Evolutionary conservation across 2,113 vertebrate species (phyloP).

Genomic region (Cnemophilus loriae): DNA sequence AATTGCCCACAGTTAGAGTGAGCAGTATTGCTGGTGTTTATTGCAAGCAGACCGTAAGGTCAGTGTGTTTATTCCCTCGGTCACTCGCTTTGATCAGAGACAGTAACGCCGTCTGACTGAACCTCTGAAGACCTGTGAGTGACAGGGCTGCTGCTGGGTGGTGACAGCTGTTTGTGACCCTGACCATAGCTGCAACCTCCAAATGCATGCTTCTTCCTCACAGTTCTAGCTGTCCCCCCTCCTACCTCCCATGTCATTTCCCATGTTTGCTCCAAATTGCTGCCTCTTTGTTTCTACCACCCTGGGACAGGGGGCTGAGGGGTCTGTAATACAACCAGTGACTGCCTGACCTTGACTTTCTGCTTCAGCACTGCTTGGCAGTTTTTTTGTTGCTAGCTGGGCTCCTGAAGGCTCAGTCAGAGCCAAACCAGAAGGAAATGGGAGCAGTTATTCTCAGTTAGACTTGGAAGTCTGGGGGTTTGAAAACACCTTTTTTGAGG

Average conservation of each 20-base stretch:
- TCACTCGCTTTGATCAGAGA: not conserved
- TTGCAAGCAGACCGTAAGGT: not conserved
- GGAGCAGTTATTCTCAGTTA: not conserved
- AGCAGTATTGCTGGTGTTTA: not conserved
- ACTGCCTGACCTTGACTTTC: not conserved
- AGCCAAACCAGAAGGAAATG: not conserved
- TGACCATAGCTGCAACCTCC: not conserved
- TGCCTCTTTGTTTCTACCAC: not conserved
- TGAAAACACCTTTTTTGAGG: not conserved
- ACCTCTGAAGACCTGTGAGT: not conserved
- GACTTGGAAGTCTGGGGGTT: not conserved
- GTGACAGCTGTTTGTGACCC: not conserved
- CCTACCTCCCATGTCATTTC: rapidly evolving
- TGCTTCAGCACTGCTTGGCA: not conserved
- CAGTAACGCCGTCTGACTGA: not conserved
- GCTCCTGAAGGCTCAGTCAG: not conserved
- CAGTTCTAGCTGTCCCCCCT: not conserved
- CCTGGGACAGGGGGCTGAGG: not conserved
- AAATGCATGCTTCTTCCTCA: not conserved
- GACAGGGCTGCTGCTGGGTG: not conserved
- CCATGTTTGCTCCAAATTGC: not conserved
- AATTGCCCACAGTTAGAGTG: not conserved
- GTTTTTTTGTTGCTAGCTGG: not conserved
- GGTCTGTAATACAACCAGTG: not conserved
- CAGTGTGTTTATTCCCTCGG: not conserved